phyloP scores from a whole-genome alignment of 2,113 vertebrate species.

The Trichechus manatus region DNA sequence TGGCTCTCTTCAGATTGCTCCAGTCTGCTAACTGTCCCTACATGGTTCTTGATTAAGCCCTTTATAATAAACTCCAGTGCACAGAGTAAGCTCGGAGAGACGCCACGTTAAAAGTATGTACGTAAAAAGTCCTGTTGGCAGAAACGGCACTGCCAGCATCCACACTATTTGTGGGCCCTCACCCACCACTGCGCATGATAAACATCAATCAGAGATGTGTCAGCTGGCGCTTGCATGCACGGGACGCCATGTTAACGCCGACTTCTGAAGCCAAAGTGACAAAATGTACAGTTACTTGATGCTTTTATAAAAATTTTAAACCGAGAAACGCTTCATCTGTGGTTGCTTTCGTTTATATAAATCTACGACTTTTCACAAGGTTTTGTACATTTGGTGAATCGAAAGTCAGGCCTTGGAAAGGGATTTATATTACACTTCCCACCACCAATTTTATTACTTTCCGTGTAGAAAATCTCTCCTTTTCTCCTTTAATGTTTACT shows the following conservation, averaged over 20 bases:
- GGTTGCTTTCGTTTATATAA: background rate
- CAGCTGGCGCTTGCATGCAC: accelerated
- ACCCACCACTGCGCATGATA: background rate
- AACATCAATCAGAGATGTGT: background rate
- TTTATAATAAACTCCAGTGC: constrained; percentile 57
- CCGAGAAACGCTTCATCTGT: background rate
- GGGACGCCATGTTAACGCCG: background rate
- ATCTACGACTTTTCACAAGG: background rate
- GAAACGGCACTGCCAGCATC: accelerated
- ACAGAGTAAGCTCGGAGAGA: background rate
- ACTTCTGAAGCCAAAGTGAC: background rate
- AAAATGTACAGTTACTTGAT: background rate
- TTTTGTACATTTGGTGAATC: constrained; percentile 26
- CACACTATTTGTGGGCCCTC: background rate
- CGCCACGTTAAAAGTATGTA: background rate
- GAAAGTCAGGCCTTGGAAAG: background rate
- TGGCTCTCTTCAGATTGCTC: background rate
- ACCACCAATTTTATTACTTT: background rate
- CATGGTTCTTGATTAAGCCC: constrained; percentile 39
- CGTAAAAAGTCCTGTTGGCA: background rate
- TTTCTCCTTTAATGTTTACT: background rate
- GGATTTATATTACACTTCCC: background rate
- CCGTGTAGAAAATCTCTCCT: background rate
- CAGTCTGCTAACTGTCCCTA: background rate
- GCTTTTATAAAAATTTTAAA: background rate